These are phyloP conservation scores for Dunckerocampus dactyliophorus DNA, from an alignment of 2,113 vertebrate species.

Conservation along the genomic window DNA sequence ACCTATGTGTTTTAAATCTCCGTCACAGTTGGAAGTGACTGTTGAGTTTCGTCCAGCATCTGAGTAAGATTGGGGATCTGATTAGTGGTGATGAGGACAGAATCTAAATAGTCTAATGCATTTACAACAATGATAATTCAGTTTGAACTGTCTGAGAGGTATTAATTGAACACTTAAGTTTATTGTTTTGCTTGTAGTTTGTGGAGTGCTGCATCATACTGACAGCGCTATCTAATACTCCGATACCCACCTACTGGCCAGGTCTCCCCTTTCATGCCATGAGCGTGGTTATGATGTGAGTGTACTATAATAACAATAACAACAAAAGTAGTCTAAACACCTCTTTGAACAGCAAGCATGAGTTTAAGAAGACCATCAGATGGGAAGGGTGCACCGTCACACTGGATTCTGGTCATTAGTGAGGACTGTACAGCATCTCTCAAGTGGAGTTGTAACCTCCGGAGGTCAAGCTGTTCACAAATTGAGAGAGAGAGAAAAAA, in stretches of 20 bases:
- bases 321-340: conserved; percentile 37
- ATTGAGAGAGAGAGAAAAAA: no score
- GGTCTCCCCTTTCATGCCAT: no score
- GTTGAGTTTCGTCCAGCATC: conserved; percentile 43
- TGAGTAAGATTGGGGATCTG: conserved; percentile 34
- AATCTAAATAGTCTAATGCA: not conserved
- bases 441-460: conserved; percentile 35
- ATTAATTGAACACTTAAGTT: not conserved
- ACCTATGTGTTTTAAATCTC: conserved; percentile 65
- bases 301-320: not conserved
- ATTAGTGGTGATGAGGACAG: conserved; percentile 44
- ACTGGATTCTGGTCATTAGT: conserved; percentile 47
- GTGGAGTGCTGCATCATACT: no score
- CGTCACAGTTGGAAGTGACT: conserved; percentile 44
- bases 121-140: not conserved
- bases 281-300: no score
- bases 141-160: not conserved
- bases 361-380: conserved; percentile 33
- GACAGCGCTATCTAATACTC: no score
- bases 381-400: conserved; percentile 31
- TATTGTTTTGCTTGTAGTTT: not conserved
- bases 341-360: conserved; percentile 29
- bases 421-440: conserved; percentile 25
- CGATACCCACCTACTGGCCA: no score
- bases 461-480: conserved; percentile 50